Base-by-base conservation (phyloP, 2,797 vertebrate genomes). In the Glyptemys insculpta region DNA sequence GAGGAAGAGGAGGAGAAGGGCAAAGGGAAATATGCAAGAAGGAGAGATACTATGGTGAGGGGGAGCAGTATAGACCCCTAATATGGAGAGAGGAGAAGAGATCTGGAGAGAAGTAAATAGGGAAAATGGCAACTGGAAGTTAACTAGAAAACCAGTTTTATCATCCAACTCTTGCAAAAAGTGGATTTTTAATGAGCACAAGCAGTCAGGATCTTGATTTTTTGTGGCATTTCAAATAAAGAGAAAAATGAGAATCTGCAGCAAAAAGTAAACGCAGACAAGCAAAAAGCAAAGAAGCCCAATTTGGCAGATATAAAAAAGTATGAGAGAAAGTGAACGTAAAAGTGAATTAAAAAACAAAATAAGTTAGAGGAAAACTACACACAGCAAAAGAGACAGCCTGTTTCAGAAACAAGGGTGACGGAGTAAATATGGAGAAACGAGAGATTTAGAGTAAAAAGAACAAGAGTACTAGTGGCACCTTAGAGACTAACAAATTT, bases 331-430 rank as follows among this genome's bases (percentile, higher is more conserved):
- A 93, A 92, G 47, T 57, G 34, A 59, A 34, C 76, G 31, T 62
- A 94, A 94, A 89, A 52, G 80, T 41, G 49, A 25, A 86, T 95
- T 91, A 79, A 87, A 41, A 52, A 81, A 16, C 79, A 93, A 94
- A 86, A 90, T 86, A 54, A 85, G 29, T 82, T 31, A 87, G 82
- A 94, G 93, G 79, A 34, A 94, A 95, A 49, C 87, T 50, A n/a
- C 0, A 2, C 7, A 41, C 49, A 79, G 15, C 53, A 94, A 41
- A 53, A 15, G 56, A 54, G 65, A 16, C 65, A 68, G 37, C 47
- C 85, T 78, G 74, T 91, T 84, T 29, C 56, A 74, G 49, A 90
- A 44, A 27, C 72, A 82, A 86, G 81, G 3, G 86, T 74, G 34
- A 84, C 34, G 54, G 18, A 90, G 49, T 34, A 88, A 50, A 90